These are phyloP conservation scores for Hyperoplus lanceolatus DNA, from an alignment of 2,797 vertebrate genomes.

Conservation along the genomic window DNA sequence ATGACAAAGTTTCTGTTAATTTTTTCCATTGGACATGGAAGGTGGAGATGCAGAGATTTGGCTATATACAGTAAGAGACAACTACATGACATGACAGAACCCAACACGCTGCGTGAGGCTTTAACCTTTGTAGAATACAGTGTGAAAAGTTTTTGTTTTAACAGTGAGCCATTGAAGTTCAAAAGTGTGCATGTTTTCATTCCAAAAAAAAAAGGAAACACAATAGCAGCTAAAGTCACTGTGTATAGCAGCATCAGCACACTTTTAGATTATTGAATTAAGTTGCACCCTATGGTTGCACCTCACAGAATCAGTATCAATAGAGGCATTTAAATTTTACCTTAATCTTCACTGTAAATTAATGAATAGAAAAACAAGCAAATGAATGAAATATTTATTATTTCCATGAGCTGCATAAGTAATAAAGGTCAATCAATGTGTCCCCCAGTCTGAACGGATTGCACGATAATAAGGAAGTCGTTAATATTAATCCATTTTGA, in stretches of 20 bases:
- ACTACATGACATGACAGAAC: neutral
- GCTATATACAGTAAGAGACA: neutral
- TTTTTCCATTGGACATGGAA: neutral
- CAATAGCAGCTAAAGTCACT: neutral
- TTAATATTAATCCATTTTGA: neutral
- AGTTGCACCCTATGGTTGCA: neutral
- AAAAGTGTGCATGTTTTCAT: slow-evolving; percentile 7
- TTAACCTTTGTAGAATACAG: slow-evolving; percentile 19
- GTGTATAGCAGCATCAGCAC: neutral
- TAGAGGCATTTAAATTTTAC: neutral
- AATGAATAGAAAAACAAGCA: neutral
- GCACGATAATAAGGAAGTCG: neutral
- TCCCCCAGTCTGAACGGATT: neutral
- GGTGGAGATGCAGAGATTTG: slow-evolving; percentile 2
- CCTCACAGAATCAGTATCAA: neutral
- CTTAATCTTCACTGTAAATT: neutral
- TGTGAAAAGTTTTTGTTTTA: neutral
- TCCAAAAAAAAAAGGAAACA: neutral
- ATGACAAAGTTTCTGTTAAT: neutral
- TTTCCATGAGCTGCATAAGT: neutral
- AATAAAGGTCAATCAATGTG: neutral
- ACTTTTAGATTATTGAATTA: neutral
- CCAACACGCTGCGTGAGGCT: neutral
- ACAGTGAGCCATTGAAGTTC: neutral
- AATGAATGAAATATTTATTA: slow-evolving; percentile 3